Evolutionary conservation across 2,888 invertebrate species (phyloP), one percentile per base, ranked within the genome.

Genomic region (Tenthredo scrophulariae): DNA sequence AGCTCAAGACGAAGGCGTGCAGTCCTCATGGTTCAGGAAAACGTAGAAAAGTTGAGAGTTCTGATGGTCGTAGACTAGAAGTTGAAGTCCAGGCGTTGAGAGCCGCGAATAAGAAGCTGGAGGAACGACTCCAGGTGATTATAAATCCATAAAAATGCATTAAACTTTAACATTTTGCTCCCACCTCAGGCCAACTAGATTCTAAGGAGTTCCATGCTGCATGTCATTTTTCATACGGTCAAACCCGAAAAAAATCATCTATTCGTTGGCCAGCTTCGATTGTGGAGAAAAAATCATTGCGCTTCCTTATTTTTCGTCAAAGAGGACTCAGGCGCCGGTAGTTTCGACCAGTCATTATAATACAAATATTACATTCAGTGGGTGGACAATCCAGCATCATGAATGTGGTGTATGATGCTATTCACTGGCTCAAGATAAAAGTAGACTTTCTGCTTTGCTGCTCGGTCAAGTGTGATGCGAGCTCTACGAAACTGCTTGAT

Each of bases 121-220:
- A 96, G 92, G 96, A 96, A 92, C 96, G 95, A 94, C 94, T 96
- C 92, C 95, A 95, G 95, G 96, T 96, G 91, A 92, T 92, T 50
- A 79, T 18, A n/a, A 74, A 22, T 43, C 13, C 29, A 13, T 43
- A n/a, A 74, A 37, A 0, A 22, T 74, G 18, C 40, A 13, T 67
- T 15, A 5, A 10, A 62, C 67, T 33, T 15, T 67, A 33, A 26
- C 29, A 62, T 62, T 22, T 62, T 33, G 5, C 1, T 29, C 18
- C 15, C 18, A 33, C 10, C 15, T 33, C 6, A 26, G 5, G 65
- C 29, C 33, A 33, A 33, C 15, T 29, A 29, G 65, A 29, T 15
- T 26, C 13, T 29, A 29, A 65, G 65, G 15, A 65, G 13, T 13
- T 65, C 15, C 29, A 15, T 29, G 26, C 13, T 10, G 13, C 50